phyloP scores from a whole-genome alignment of 2,888 invertebrate species.

The Temnothorax rugatulus region DNA sequence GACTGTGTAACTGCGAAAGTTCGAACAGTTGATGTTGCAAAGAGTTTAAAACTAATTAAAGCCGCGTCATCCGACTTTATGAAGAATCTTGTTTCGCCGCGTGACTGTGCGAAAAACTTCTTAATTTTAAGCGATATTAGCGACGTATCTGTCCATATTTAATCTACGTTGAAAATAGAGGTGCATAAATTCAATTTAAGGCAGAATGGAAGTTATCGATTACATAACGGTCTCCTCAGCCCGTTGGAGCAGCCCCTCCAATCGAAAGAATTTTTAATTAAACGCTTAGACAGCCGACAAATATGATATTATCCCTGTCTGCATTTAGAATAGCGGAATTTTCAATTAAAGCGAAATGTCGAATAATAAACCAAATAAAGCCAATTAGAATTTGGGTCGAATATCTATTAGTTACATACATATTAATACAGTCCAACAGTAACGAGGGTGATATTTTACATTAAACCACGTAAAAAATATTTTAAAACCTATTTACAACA shows the following conservation, averaged over 20 bases:
- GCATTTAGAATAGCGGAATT: slow-evolving; percentile 22
- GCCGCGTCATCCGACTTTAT: slow-evolving; percentile 48
- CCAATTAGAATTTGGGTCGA: slow-evolving; percentile 3
- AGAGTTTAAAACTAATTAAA: slow-evolving; percentile 65
- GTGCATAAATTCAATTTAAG: slow-evolving; percentile 45
- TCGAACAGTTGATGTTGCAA: slow-evolving; percentile 54
- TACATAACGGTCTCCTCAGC: slow-evolving; percentile 22
- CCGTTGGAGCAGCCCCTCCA: neutral
- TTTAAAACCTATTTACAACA: neutral
- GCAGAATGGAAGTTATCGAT: slow-evolving; percentile 33
- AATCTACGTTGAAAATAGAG: slow-evolving; percentile 36
- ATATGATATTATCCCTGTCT: slow-evolving; percentile 38
- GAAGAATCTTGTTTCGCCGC: slow-evolving; percentile 53
- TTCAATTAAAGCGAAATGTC: slow-evolving; percentile 31
- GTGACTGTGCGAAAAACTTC: slow-evolving; percentile 51
- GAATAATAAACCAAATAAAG: slow-evolving; percentile 2
- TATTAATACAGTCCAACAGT: neutral
- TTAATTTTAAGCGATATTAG: slow-evolving; percentile 41
- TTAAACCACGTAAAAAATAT: neutral
- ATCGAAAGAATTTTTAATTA: slow-evolving; percentile 57
- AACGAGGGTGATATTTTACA: neutral
- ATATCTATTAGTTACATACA: neutral
- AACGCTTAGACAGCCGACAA: slow-evolving; percentile 43
- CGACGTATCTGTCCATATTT: slow-evolving; percentile 38
- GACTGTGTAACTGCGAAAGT: slow-evolving; percentile 42